These are phyloP conservation scores for Hydraecia micacea DNA, from an alignment of 2,888 invertebrate genomes.

Conservation along the genomic window DNA sequence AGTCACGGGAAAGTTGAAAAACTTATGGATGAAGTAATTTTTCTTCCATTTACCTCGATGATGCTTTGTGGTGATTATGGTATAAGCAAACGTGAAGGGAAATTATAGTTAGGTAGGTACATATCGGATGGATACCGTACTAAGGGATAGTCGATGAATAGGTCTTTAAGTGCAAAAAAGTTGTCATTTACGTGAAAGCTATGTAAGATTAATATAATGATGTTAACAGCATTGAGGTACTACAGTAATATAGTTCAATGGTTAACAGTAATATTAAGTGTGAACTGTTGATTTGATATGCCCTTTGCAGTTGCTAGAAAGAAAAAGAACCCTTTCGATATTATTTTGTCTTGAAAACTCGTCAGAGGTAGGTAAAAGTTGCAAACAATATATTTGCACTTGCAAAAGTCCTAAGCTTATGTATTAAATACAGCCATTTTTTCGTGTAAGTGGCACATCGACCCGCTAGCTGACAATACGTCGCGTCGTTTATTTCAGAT, in stretches of 20 bases:
- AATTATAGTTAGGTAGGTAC: conserved; percentile 11
- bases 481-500: conserved; percentile 49
- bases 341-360: not conserved
- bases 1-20: not conserved
- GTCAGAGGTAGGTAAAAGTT: not conserved
- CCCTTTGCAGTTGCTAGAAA: not conserved
- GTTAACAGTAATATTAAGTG: too few species aligned
- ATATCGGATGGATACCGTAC: not conserved
- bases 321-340: not conserved
- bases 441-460: conserved; percentile 15
- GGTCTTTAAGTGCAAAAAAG: conserved; percentile 27
- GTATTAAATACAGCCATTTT: conserved; percentile 19
- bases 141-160: conserved; percentile 31
- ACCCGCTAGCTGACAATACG: conserved; percentile 17
- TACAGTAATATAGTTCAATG: too few species aligned
- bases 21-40: not conserved
- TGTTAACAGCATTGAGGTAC: too few species aligned
- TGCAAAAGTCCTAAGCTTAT: conserved; percentile 12
- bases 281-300: not conserved
- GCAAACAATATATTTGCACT: not conserved
- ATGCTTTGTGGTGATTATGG: conserved; percentile 17
- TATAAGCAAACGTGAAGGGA: conserved; percentile 11
- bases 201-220: conserved; percentile 36
- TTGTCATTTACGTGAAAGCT: conserved; percentile 46
- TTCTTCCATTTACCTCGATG: conserved; percentile 5